These are phyloP conservation scores for Hemistola chrysoprasaria DNA, from an alignment of 2,888 invertebrate genomes.

Conservation along the genomic window DNA sequence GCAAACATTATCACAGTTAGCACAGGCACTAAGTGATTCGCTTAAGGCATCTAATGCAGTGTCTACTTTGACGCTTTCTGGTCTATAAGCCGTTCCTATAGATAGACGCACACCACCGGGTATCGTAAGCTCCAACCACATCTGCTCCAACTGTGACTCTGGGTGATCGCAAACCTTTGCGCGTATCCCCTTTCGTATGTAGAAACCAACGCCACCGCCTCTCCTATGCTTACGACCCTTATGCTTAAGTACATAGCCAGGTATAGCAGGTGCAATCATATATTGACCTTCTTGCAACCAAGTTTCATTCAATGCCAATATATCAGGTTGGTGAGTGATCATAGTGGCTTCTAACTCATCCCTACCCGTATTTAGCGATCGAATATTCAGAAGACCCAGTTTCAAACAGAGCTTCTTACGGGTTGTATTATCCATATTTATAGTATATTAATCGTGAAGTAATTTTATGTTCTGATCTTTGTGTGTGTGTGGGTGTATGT, in stretches of 20 bases:
- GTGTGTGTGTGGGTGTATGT: too few relatives aligned
- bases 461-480: too few relatives aligned
- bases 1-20: slow-evolving; percentile 14
- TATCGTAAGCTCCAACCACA: slow-evolving; percentile 28
- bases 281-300: slow-evolving; percentile 16
- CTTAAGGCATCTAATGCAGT: slow-evolving; percentile 20
- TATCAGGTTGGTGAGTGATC: slow-evolving; percentile 15
- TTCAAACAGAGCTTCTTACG: not conserved
- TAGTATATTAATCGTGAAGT: not conserved
- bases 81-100: slow-evolving; percentile 27
- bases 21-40: slow-evolving; percentile 17
- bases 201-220: slow-evolving; percentile 6
- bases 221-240: not conserved
- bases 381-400: not conserved
- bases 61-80: slow-evolving; percentile 13
- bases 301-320: slow-evolving; percentile 24
- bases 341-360: slow-evolving; percentile 21
- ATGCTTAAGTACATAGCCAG: slow-evolving; percentile 13
- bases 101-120: slow-evolving; percentile 22
- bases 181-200: slow-evolving; percentile 12
- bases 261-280: slow-evolving; percentile 4
- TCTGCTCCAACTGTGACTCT: slow-evolving; percentile 22
- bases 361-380: not conserved
- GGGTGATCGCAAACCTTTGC: slow-evolving; percentile 19
- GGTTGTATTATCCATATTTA: too few relatives aligned